Evolutionary conservation across 2,113 vertebrate species (phyloP).

Genomic region (Chitala chitala): DNA sequence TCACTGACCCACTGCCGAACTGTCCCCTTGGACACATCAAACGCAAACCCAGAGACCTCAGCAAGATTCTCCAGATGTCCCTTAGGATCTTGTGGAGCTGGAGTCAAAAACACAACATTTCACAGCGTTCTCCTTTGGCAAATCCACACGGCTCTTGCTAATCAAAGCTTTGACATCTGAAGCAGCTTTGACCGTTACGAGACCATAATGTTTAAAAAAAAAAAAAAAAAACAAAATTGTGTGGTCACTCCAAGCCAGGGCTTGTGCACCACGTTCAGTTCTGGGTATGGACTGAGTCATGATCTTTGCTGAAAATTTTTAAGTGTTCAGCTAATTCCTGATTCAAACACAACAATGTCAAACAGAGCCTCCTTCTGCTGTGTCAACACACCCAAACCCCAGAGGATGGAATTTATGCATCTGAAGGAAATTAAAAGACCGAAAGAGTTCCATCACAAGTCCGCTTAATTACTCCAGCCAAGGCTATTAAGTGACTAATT

Average conservation of each 20-base stretch:
- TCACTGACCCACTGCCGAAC: background rate
- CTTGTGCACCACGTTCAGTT: background rate
- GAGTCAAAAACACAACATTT: too few relatives aligned
- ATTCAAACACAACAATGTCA: background rate
- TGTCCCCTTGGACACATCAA: background rate
- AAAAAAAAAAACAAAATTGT: too few relatives aligned
- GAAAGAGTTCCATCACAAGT: conserved; percentile 20
- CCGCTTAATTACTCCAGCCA: conserved; percentile 20
- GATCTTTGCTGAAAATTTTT: background rate
- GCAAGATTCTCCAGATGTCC: background rate
- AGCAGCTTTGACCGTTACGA: too few relatives aligned
- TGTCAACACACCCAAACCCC: background rate
- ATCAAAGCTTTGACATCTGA: too few relatives aligned
- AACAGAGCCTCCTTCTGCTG: background rate
- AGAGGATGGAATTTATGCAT: background rate
- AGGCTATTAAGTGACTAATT: conserved; percentile 30
- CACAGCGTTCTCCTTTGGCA: too few relatives aligned
- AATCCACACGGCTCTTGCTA: too few relatives aligned
- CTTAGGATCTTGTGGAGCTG: too few relatives aligned
- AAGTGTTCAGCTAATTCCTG: background rate
- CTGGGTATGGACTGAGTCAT: background rate
- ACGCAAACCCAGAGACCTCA: background rate
- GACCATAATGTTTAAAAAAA: too few relatives aligned
- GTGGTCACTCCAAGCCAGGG: too few relatives aligned
- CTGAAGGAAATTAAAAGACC: conserved; percentile 12